Conservation (phyloP, 1,140 invertebrate species). For the Tetragonula clypearis region DNA sequence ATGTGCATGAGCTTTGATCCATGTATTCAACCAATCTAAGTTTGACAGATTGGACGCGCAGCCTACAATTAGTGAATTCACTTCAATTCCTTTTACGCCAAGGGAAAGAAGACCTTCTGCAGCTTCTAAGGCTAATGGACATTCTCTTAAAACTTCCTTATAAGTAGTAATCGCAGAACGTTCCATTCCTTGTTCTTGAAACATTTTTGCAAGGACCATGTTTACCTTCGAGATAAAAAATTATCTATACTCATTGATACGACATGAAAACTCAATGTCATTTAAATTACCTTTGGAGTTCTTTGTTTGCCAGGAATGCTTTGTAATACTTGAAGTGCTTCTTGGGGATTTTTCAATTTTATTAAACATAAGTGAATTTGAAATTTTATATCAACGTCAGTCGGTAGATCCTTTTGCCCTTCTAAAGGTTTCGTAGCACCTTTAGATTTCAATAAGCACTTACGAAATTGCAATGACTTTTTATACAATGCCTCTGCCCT, state of each 20-base stretch:
- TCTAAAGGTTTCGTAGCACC: conserved; percentile 80
- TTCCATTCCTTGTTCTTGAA: conserved; percentile 87
- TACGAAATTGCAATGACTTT: conserved; percentile 86
- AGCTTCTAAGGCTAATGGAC: conserved; percentile 88
- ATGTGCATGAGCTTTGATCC: conserved; percentile 87
- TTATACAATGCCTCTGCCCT: conserved; percentile 87
- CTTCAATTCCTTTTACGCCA: conserved; percentile 87
- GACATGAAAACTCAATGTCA: conserved; percentile 1
- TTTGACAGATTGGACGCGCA: conserved; percentile 79
- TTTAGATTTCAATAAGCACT: conserved; percentile 86
- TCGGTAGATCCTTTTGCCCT: conserved; percentile 80
- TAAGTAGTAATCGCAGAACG: conserved; percentile 87
- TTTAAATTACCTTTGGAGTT: conserved; percentile 83
- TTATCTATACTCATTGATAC: conserved; percentile 8
- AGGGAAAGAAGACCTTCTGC: conserved; percentile 86
- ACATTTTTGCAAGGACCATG: conserved; percentile 88
- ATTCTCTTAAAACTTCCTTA: conserved; percentile 90
- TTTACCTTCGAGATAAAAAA: conserved; percentile 79
- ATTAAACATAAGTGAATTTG: conserved; percentile 87
- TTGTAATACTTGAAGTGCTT: conserved; percentile 86
- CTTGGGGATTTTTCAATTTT: conserved; percentile 84
- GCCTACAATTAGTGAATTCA: conserved; percentile 86
- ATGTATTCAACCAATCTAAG: conserved; percentile 85
- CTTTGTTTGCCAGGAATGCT: conserved; percentile 87
- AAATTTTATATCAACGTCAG: conserved; percentile 88